Evolutionary conservation across 1,140 invertebrate genomes (phyloP), one percentile per base, ranked within the genome.

Genomic region (Drosophila nannoptera): DNA sequence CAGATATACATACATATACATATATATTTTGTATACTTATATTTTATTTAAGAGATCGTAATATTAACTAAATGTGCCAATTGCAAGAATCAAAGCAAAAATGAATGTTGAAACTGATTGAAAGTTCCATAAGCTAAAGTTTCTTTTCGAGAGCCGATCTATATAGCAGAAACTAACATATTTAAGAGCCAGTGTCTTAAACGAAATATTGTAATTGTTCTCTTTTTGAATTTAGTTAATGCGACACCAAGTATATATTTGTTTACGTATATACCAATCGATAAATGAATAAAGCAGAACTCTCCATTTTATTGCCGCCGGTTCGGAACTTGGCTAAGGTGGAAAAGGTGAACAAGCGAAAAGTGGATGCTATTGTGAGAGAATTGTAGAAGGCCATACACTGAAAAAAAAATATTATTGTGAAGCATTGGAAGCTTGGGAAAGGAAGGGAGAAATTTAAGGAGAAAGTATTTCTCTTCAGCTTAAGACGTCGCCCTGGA

Each of bases 41-140:
- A 68, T 84, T 83, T 83, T 83, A 76, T 76, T 84, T 83, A 83
- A 80, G 80, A 83, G 84, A 83, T 83, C 76, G 71, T 74, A 74
- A 83, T 62, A 67, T 73, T 76, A n/a, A n/a, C n/a, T n/a, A n/a
- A n/a, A n/a, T n/a, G n/a, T n/a, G n/a, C n/a, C n/a, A n/a, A n/a
- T n/a, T n/a, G n/a, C n/a, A n/a, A n/a, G n/a, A n/a, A n/a, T n/a
- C n/a, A n/a, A n/a, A n/a, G n/a, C n/a, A n/a, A n/a, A n/a, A n/a
- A n/a, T n/a, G n/a, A n/a, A n/a, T n/a, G n/a, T n/a, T n/a, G n/a
- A n/a, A n/a, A n/a, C n/a, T n/a, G n/a, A n/a, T n/a, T n/a, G n/a
- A 60, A 73, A 77, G 80, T 84, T 84, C 80, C 80, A 84, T 69
- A 83, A 58, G 63, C 69, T 62, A 72, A 55, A 81, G 54, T 63